Evolutionary conservation across 2,797 vertebrate species (phyloP), one percentile per base, ranked within the genome.

Genomic region (Sphenopsis melanotis): DNA sequence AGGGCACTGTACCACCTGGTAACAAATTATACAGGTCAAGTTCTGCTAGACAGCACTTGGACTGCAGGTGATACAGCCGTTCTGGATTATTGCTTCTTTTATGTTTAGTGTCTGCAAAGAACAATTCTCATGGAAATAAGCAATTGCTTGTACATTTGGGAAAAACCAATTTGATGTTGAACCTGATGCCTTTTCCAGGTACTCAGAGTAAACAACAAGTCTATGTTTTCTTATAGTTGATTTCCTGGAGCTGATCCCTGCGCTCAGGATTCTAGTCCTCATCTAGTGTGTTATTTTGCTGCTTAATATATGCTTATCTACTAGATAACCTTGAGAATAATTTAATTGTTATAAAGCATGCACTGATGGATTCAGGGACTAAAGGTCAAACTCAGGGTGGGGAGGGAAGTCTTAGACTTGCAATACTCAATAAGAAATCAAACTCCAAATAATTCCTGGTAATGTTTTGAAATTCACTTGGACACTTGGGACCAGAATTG

Each of bases 401-500:
- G 47, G 69, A 89, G 55, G 53, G 39, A 69, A 86, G 27, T 56
- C 61, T 91, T 59, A 70, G 53, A 46, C 57, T 91, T 72, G 53
- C 27, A 83, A 46, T 76, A 37, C 36, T 83, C 49, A 70, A 30
- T 78, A 70, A 82, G 80, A 86, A 93, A 95, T 94, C 89, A 93
- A 96, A 76, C 29, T 14, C 77, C 37, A 53, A 77, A 82, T 88
- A 79, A 77, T 90, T 94, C 77, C 68, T 82, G 85, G 92, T 89
- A 79, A 46, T 89, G 88, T 93, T 96, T 94, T 91, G 77, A 89
- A 96, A 88, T 84, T 70, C 70, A 88, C 56, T 90, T 12, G 70
- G 75, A 86, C 83, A 1, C 93, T 91, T 91, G 94, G 83, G 88
- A 69, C 95, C 55, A 65, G 90, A 95, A 83, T 78, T 68, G 85